These are phyloP conservation scores for Muscicapa adusta DNA, from an alignment of 2,113 vertebrate species.

Conservation along the genomic window DNA sequence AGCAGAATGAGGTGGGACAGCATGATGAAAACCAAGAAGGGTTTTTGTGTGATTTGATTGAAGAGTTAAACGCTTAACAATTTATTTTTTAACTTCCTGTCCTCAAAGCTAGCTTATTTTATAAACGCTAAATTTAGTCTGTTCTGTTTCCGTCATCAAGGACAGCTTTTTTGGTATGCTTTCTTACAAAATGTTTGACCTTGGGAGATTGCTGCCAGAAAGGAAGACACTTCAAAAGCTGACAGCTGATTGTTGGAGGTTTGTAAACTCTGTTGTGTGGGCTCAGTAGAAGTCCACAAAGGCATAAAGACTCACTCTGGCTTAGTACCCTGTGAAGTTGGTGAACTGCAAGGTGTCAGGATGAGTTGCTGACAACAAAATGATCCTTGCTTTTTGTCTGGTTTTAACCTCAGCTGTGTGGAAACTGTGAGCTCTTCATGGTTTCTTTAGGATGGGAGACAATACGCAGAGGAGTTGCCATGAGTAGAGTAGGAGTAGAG, in stretches of 20 bases:
- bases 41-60: not conserved
- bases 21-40: not conserved
- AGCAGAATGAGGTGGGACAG: not conserved
- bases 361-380: not conserved
- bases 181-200: constrained; percentile 59
- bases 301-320: not conserved
- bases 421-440: not conserved
- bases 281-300: not conserved
- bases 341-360: not conserved
- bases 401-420: not conserved
- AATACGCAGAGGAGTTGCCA: not conserved
- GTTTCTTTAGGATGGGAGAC: not conserved
- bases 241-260: not conserved
- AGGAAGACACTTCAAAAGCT: constrained; percentile 32
- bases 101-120: constrained; percentile 59
- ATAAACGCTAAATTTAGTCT: constrained; percentile 49
- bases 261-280: not conserved
- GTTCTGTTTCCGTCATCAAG: constrained; percentile 45
- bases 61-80: not conserved
- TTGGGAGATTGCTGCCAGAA: constrained; percentile 25
- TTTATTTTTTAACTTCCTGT: constrained; percentile 58
- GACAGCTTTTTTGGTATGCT: constrained; percentile 52
- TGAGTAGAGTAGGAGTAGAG: not conserved
- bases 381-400: not conserved
- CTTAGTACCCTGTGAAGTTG: not conserved